phyloP scores from a whole-genome alignment of 2,888 invertebrate species.

The Dasysyrphus albostriatus region DNA sequence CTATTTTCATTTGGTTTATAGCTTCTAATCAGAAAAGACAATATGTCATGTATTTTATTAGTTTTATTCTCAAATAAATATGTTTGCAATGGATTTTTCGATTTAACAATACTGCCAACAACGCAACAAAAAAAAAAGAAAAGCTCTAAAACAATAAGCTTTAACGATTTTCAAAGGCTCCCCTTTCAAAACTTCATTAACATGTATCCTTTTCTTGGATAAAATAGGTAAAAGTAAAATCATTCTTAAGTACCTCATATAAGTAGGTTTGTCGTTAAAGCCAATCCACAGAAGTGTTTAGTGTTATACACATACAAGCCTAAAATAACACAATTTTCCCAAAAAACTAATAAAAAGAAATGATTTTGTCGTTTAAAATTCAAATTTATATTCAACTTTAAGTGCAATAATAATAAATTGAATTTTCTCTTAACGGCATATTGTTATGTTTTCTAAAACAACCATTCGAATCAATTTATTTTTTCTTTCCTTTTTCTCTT shows the following conservation, averaged over 20 bases:
- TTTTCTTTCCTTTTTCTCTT: neutral
- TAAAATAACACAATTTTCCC: neutral
- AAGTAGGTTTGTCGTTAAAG: neutral
- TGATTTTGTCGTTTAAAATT: neutral
- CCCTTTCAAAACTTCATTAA: neutral
- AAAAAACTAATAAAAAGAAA: neutral
- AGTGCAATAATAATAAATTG: no score
- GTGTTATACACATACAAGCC: neutral
- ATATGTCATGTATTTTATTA: no score
- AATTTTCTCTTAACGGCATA: neutral
- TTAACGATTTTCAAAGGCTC: neutral
- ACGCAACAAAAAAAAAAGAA: no score
- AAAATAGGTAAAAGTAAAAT: neutral
- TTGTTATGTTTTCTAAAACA: neutral
- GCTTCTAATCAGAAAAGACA: no score
- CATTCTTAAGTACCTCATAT: neutral
- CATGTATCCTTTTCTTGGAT: neutral
- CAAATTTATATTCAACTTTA: conserved; percentile 6
- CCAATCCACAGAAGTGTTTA: no score
- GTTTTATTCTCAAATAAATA: no score
- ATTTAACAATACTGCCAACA: no score
- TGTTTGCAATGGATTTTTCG: no score
- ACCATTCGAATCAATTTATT: conserved; percentile 14
- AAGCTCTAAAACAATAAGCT: no score
- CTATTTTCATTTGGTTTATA: no score